Conservation (phyloP, 2,113 vertebrate species). For the Stomatorhinus ivindoensis region DNA sequence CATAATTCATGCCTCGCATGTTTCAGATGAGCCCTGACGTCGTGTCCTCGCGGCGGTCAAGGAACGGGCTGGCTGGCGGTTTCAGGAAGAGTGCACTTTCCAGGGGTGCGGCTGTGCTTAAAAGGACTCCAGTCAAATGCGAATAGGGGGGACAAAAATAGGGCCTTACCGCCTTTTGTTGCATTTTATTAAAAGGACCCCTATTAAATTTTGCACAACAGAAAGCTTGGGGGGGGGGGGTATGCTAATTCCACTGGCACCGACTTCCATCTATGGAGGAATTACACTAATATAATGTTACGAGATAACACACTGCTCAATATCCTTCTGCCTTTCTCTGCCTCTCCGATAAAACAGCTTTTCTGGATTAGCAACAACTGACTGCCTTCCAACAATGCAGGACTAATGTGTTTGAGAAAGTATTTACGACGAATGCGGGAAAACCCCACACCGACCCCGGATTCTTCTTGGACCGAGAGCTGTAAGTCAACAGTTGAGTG, state of each 20-base stretch:
- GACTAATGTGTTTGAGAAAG: conserved; percentile 10
- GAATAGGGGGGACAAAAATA: neutral
- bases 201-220: conserved; percentile 10
- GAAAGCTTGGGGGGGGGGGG: neutral
- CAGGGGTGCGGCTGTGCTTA: neutral
- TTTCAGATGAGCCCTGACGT: neutral
- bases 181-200: conserved; percentile 3
- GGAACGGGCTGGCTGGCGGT: neutral
- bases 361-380: conserved; percentile 15
- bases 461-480: neutral
- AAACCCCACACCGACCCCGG: neutral
- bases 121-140: neutral
- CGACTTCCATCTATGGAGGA: neutral
- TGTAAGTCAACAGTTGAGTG: neutral
- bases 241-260: conserved; percentile 8
- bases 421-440: neutral
- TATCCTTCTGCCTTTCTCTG: conserved; percentile 12
- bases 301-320: conserved; percentile 17
- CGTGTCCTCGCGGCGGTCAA: neutral
- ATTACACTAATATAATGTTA: conserved; percentile 13
- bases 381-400: conserved; percentile 10
- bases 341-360: neutral
- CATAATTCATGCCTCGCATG: conserved; percentile 1
- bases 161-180: neutral
- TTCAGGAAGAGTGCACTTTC: neutral